phyloP scores from a whole-genome alignment of 2,113 vertebrate species.

The Mesoclemmys tuberculata region DNA sequence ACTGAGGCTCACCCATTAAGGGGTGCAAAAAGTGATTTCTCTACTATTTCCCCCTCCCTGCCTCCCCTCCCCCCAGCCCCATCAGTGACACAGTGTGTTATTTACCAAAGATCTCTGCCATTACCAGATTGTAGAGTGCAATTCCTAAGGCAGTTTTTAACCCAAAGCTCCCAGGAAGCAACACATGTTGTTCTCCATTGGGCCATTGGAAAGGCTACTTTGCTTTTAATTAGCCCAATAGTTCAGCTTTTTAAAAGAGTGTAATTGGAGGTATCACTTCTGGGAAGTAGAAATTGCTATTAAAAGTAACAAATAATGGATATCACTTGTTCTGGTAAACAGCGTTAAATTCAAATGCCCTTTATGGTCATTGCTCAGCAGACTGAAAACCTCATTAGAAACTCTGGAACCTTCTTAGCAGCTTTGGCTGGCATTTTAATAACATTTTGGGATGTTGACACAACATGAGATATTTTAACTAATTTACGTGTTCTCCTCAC shows the following conservation, averaged over 20 bases:
- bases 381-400: slow-evolving; percentile 50
- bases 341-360: background rate
- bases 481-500: background rate
- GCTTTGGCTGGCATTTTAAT: slow-evolving; percentile 13
- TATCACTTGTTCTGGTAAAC: slow-evolving; percentile 25
- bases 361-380: slow-evolving; percentile 23
- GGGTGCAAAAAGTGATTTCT: slow-evolving; percentile 28
- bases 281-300: background rate
- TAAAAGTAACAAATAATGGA: slow-evolving; percentile 7
- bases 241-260: background rate
- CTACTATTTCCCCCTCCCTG: background rate
- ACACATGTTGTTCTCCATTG: background rate
- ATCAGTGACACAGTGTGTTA: fast-evolving
- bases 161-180: background rate
- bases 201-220: slow-evolving; percentile 17
- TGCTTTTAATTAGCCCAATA: slow-evolving; percentile 36
- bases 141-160: background rate
- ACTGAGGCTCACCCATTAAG: background rate
- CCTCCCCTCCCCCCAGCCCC: background rate
- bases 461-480: background rate
- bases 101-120: background rate
- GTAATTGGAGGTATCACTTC: fast-evolving
- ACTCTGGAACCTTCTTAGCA: slow-evolving; percentile 3
- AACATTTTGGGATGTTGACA: slow-evolving; percentile 27
- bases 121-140: background rate